Base-by-base conservation (phyloP, 2,113 vertebrate species). In the Mystacornis crossleyi region DNA sequence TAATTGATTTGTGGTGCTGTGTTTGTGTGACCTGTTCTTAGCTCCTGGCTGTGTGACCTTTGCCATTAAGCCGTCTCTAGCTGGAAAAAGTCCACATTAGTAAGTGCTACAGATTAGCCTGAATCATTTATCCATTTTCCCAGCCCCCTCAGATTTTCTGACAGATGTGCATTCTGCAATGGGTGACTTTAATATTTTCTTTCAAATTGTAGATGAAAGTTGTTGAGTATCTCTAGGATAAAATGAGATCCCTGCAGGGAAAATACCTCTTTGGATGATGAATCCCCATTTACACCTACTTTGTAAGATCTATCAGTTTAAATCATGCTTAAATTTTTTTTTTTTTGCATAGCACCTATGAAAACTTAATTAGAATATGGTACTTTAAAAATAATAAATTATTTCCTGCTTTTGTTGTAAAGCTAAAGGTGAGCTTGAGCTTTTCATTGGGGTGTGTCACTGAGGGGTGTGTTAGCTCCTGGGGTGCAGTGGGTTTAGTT, bases 161-260 rank as follows among this genome's bases (percentile, higher is more conserved):
- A 74, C 77, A 93, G 89, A 75, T 86, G 83, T 34, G 36, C 24
- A 6, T 86, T 89, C 81, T 91, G 53, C 65, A 71, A 5, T 55
- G 15, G 40, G 7, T 55, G 64, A 66, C 40, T 95, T 91, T 25
- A 51, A 4, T 80, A 55, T 93, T 92, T 90, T 66, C 85, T 90
- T 93, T 83, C 53, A 92, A 82, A 93, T 71, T 0, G 0, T 29
- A 92, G 67, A 92, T 95, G 82, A 92, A 95, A 95, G 92, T 57
- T 90, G 15, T 72, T 92, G 81, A 81, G 14, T 75, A 65, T 74
- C n/a, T 16, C 31, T 67, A 55, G 29, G 55, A 91, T 81, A 80
- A 91, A 91, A 77, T 17, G 33, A 87, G 84, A 75, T 85, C 53
- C 73, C 90, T 79, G 61, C 38, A 77, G 95, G 93, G 79, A 74